These are phyloP conservation scores for Archips crataeganus DNA, from an alignment of 2,888 invertebrate species.

Conservation along the genomic window DNA sequence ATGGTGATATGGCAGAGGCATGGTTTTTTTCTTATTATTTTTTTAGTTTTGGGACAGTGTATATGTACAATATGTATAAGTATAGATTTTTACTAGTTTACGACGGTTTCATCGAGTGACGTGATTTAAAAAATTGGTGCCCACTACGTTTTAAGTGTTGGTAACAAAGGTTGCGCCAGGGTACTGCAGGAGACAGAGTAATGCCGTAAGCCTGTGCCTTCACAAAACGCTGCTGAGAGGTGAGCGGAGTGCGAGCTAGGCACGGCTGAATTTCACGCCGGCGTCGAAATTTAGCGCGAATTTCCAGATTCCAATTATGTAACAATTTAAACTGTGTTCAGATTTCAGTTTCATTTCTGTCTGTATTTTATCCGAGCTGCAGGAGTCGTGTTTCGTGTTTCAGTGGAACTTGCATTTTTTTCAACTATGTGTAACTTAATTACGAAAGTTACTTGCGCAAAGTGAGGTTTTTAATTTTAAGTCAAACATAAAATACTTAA, in stretches of 20 bases:
- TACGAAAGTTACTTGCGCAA: neutral
- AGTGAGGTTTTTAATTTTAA: neutral
- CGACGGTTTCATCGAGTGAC: too few species aligned
- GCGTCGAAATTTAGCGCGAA: slow-evolving; percentile 50
- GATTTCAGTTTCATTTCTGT: slow-evolving; percentile 47
- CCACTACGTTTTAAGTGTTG: slow-evolving; percentile 8
- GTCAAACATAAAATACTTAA: too few species aligned
- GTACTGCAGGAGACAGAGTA: neutral
- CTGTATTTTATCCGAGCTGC: slow-evolving; percentile 39
- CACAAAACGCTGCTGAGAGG: slow-evolving; percentile 19
- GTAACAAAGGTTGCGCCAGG: slow-evolving; percentile 16
- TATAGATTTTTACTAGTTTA: too few species aligned
- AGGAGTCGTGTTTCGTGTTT: slow-evolving; percentile 29
- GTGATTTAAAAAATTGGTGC: too few species aligned
- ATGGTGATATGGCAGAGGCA: too few species aligned
- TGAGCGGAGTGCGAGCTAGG: slow-evolving; percentile 40
- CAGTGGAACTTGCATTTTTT: slow-evolving; percentile 1
- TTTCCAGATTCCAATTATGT: slow-evolving; percentile 53
- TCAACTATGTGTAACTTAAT: neutral
- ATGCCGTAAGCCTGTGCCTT: slow-evolving; percentile 16
- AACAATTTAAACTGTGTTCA: slow-evolving; percentile 52
- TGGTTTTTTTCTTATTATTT: too few species aligned
- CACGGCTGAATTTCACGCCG: slow-evolving; percentile 48
- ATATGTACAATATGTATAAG: too few species aligned
- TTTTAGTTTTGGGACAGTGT: too few species aligned